Conservation (phyloP, 2,113 vertebrate species). For the Alethe castanea region DNA sequence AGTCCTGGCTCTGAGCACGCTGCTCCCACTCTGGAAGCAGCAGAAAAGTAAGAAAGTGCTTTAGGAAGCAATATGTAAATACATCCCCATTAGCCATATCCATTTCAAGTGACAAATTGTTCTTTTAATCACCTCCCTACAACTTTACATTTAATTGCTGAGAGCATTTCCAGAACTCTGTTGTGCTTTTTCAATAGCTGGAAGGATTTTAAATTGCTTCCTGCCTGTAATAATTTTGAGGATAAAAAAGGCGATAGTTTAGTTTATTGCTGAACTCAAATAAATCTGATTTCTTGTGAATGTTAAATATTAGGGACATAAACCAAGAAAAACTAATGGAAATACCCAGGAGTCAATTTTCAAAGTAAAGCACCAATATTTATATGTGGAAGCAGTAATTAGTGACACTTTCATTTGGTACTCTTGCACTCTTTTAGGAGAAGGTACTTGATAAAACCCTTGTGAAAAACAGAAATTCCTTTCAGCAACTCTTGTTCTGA, state of each 20-base stretch:
- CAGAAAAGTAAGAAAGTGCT: slow-evolving; percentile 34
- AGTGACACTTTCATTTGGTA: neutral
- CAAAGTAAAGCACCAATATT: neutral
- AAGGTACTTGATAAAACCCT: neutral
- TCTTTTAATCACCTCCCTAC: slow-evolving; percentile 59
- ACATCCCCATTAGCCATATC: slow-evolving; percentile 45
- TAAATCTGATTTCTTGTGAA: slow-evolving; percentile 4
- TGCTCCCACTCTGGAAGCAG: neutral
- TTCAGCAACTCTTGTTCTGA: neutral
- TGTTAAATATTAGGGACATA: neutral
- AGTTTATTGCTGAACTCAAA: neutral
- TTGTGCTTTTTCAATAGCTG: slow-evolving; percentile 27
- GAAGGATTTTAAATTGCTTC: slow-evolving; percentile 50
- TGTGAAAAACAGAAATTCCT: neutral
- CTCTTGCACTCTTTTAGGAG: neutral
- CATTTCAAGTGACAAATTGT: slow-evolving; percentile 59
- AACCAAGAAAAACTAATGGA: neutral
- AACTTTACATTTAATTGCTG: slow-evolving; percentile 59
- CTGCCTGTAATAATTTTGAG: slow-evolving; percentile 35
- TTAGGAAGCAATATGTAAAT: slow-evolving; percentile 61
- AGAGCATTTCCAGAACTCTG: slow-evolving; percentile 43
- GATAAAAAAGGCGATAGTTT: slow-evolving; percentile 28
- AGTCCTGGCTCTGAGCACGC: neutral
- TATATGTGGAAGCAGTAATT: neutral
- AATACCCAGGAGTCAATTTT: slow-evolving; percentile 2